A percentile compares a stretch with the other conserved stretches of the same genome.
Conservation (phyloP, 2,113 vertebrate genomes). For the Anseranas semipalmata region DNA sequence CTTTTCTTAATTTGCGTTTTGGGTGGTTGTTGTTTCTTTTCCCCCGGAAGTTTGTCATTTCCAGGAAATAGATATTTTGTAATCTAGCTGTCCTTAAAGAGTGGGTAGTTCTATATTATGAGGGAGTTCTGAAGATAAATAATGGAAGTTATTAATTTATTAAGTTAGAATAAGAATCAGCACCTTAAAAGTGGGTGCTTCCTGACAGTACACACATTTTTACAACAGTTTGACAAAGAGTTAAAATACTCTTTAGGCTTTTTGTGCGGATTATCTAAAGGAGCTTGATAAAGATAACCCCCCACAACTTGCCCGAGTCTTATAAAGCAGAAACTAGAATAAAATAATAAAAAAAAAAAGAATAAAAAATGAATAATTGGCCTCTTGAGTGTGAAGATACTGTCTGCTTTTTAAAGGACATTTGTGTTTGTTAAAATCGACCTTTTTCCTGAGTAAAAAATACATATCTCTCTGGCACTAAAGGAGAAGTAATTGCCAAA, state of each 20-base stretch:
- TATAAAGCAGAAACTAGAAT: slow-evolving; percentile 22
- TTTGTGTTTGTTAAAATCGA: slow-evolving; percentile 45
- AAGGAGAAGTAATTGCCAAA: slow-evolving; percentile 3
- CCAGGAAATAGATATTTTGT: not conserved
- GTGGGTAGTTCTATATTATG: not conserved
- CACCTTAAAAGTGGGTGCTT: not conserved
- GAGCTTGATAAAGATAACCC: not conserved
- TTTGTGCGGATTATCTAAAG: not conserved
- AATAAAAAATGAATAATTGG: slow-evolving; percentile 69
- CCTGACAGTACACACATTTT: not conserved
- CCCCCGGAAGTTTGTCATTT: not conserved
- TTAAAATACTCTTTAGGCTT: not conserved
- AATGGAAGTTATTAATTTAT: not conserved
- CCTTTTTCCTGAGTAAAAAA: slow-evolving; percentile 28
- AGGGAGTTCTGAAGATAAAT: not conserved
- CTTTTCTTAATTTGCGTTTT: not conserved
- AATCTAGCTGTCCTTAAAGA: not conserved
- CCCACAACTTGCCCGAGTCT: not conserved
- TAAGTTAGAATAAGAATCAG: not conserved
- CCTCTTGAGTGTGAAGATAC: slow-evolving; percentile 61
- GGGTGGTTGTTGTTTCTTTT: not conserved
- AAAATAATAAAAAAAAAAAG: not conserved
- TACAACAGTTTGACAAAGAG: not conserved
- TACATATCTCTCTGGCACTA: not conserved
- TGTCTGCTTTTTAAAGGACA: slow-evolving; percentile 68